Evolutionary conservation across 2,797 vertebrate genomes (phyloP).

Genomic region (Spinus olivaceus): DNA sequence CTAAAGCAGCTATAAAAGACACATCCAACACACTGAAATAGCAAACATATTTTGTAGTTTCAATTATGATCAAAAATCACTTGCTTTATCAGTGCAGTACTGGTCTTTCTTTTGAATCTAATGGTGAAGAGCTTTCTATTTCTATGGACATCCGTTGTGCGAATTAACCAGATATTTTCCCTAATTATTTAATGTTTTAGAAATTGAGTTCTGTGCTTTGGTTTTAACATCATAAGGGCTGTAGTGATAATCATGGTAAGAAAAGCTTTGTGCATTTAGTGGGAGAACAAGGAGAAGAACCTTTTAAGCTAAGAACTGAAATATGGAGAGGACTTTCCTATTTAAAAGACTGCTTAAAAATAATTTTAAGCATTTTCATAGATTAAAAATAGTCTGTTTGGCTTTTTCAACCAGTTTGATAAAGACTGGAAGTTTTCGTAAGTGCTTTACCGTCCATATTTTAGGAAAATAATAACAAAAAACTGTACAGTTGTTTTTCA

Average conservation of each 20-base stretch:
- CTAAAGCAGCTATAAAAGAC: neutral
- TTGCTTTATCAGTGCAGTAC: neutral
- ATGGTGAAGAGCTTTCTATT: neutral
- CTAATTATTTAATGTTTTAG: neutral
- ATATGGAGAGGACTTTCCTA: neutral
- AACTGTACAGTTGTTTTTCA: neutral
- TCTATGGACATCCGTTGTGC: neutral
- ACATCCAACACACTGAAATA: neutral
- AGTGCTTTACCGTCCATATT: neutral
- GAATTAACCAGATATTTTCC: neutral
- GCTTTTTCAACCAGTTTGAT: neutral
- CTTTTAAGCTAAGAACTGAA: neutral
- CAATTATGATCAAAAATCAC: neutral
- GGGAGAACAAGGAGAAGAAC: neutral
- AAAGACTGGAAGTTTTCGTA: neutral
- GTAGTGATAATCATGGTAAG: neutral
- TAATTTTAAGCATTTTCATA: neutral
- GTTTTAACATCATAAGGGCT: neutral
- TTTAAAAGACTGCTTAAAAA: neutral
- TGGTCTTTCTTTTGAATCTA: neutral
- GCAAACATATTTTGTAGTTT: neutral
- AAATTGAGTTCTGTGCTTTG: neutral
- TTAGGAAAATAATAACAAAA: neutral
- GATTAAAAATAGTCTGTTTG: neutral
- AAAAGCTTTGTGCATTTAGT: accelerated